A percentile compares a stretch with the other conserved stretches of the same genome.
Evolutionary conservation across 2,113 vertebrate genomes (phyloP).

Genomic region (Equus quagga): DNA sequence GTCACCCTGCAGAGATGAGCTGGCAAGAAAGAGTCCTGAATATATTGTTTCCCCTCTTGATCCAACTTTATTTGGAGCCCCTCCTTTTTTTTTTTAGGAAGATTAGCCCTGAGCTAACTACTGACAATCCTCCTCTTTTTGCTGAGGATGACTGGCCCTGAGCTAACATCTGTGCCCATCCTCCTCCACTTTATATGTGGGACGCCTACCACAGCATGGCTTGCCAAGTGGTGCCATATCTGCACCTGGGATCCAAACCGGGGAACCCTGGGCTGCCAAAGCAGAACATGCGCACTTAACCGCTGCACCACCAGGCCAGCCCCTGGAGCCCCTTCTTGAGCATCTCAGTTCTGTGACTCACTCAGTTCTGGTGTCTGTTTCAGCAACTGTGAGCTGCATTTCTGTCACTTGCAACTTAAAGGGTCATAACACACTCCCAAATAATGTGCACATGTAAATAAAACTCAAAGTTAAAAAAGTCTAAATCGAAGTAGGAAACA

Average conservation of each 20-base stretch:
- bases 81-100: too few relatives aligned
- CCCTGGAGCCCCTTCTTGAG: neutral
- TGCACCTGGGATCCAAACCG: too few relatives aligned
- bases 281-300: too few relatives aligned
- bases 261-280: too few relatives aligned
- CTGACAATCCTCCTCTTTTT: too few relatives aligned
- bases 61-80: neutral
- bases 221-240: too few relatives aligned
- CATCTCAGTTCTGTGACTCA: neutral
- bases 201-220: too few relatives aligned
- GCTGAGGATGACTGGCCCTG: too few relatives aligned
- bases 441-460: conserved; percentile 57
- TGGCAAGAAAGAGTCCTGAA: neutral
- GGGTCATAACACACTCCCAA: neutral
- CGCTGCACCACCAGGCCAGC: too few relatives aligned
- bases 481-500: conserved; percentile 56
- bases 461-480: conserved; percentile 9
- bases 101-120: too few relatives aligned
- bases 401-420: neutral
- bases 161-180: too few relatives aligned
- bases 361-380: neutral
- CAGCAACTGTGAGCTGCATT: neutral
- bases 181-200: too few relatives aligned
- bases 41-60: neutral
- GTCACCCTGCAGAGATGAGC: neutral